Conservation (phyloP, 2,113 vertebrate genomes). For the Sterna hirundo region DNA sequence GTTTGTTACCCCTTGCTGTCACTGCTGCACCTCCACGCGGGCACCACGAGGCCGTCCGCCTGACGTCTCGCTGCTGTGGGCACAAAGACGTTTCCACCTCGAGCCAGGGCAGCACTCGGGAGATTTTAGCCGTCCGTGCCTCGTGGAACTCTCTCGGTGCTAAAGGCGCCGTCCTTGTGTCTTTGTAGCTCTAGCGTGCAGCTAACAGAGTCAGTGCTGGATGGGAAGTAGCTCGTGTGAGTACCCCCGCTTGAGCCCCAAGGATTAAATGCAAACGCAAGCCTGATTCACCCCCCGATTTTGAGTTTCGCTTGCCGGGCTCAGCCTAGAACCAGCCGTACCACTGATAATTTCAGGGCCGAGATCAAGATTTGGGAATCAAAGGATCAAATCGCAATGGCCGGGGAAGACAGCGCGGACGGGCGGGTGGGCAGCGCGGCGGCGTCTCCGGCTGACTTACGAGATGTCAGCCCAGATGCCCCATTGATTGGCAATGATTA, state of each 20-base stretch:
- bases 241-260: conserved; percentile 31
- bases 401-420: rapidly evolving
- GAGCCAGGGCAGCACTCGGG: not conserved
- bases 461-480: not conserved
- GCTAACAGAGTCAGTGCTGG: conserved; percentile 74
- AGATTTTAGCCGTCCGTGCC: not conserved
- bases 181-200: conserved; percentile 76
- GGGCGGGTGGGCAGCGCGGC: not conserved
- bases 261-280: not conserved
- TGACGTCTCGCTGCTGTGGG: rapidly evolving
- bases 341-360: not conserved
- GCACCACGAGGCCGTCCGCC: rapidly evolving
- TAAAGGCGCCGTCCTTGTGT: conserved; percentile 54
- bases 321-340: not conserved
- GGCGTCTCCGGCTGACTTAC: rapidly evolving
- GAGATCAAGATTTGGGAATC: not conserved
- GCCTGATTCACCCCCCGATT: not conserved
- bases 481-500: not conserved
- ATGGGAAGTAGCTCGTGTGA: conserved; percentile 72
- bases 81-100: not conserved
- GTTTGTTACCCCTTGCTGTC: not conserved
- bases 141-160: not conserved
- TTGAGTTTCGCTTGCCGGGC: not conserved
- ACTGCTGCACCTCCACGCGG: rapidly evolving
- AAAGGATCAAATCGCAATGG: not conserved